These are phyloP conservation scores for Phyto melanocephala DNA, from an alignment of 2,888 invertebrate species.

Conservation along the genomic window DNA sequence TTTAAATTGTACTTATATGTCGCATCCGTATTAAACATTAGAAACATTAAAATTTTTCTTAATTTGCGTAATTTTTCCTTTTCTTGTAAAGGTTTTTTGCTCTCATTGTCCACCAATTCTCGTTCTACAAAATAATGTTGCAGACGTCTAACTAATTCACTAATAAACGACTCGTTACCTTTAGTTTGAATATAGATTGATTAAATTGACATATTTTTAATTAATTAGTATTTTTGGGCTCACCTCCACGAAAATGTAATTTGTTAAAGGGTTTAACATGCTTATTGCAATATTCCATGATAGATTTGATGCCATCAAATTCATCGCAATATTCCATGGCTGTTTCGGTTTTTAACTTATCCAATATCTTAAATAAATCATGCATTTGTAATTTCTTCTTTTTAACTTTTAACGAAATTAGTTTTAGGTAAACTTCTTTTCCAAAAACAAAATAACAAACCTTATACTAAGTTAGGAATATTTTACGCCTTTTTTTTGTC, in stretches of 20 bases:
- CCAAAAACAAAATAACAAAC: background rate
- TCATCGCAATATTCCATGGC: conserved; percentile 73
- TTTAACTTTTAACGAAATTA: background rate
- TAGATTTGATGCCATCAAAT: conserved; percentile 71
- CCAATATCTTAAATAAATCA: conserved; percentile 69
- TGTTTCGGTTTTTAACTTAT: conserved; percentile 66
- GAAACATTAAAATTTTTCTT: conserved; percentile 72
- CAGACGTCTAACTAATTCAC: conserved; percentile 69
- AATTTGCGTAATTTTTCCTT: conserved; percentile 61
- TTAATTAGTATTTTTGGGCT: background rate
- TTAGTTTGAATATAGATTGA: background rate
- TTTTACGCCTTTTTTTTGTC: background rate
- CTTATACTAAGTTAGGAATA: background rate
- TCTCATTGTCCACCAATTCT: conserved; percentile 63
- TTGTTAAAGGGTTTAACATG: conserved; percentile 71
- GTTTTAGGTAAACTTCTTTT: background rate
- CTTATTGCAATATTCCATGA: conserved; percentile 71
- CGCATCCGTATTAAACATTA: conserved; percentile 72
- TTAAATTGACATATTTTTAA: background rate
- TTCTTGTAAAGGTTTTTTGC: conserved; percentile 60
- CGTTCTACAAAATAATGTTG: conserved; percentile 65
- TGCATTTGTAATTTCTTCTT: conserved; percentile 66
- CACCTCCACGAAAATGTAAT: conserved; percentile 73
- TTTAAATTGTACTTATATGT: conserved; percentile 71
- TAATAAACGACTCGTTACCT: conserved; percentile 72